These are phyloP conservation scores for Drosophila subquinaria DNA, from an alignment of 2,888 invertebrate genomes.

Conservation along the genomic window DNA sequence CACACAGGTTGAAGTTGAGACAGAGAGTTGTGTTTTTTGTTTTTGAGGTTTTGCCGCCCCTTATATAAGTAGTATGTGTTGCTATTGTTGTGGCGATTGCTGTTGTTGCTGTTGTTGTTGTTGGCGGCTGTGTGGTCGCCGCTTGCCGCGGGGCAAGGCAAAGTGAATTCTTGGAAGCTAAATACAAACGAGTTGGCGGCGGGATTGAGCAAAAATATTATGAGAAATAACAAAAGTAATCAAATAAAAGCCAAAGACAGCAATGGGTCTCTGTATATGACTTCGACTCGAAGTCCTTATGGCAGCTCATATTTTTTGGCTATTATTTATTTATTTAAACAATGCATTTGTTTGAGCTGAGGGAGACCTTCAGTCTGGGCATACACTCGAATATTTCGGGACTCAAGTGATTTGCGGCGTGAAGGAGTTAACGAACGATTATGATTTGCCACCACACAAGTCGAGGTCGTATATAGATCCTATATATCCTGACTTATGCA, in stretches of 20 bases:
- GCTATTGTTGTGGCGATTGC: constrained; percentile 24
- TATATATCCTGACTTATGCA: constrained; percentile 27
- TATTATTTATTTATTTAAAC: constrained; percentile 50
- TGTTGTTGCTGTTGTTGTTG: constrained; percentile 17
- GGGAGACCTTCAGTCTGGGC: constrained; percentile 24
- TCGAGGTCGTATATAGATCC: constrained; percentile 43
- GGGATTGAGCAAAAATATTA: constrained; percentile 71
- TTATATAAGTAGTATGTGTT: constrained; percentile 35
- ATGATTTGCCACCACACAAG: constrained; percentile 78
- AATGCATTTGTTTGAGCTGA: constrained; percentile 44
- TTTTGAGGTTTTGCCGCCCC: constrained; percentile 76
- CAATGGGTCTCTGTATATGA: constrained; percentile 3
- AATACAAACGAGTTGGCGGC: constrained; percentile 64
- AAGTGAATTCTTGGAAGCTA: constrained; percentile 63
- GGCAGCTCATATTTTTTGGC: constrained; percentile 28
- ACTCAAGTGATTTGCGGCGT: constrained; percentile 49
- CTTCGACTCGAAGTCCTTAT: constrained; percentile 10
- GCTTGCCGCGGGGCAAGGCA: constrained; percentile 42
- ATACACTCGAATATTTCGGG: neutral
- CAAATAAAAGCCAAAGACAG: constrained; percentile 48
- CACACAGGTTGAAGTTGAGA: constrained; percentile 64
- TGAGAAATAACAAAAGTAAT: constrained; percentile 75
- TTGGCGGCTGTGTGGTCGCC: constrained; percentile 58
- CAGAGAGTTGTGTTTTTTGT: neutral
- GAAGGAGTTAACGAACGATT: constrained; percentile 74